Evolutionary conservation across 2,113 vertebrate genomes (phyloP), one percentile per base, ranked within the genome.

Genomic region (Mystacornis crossleyi): DNA sequence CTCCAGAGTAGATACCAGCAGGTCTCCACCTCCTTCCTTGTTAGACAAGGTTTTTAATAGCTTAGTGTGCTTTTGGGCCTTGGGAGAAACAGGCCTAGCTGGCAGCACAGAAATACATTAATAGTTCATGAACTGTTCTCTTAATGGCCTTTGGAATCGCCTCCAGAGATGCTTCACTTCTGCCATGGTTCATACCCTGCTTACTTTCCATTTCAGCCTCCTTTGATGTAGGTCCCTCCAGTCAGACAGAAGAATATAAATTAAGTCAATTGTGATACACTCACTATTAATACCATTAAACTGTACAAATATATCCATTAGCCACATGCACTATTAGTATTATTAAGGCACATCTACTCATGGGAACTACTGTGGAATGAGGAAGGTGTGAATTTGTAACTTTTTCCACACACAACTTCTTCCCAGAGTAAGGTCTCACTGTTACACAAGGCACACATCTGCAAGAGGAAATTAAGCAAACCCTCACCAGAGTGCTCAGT

Each of bases 61-160:
- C 29, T 93, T 29, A 9, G 29, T 25, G 47, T 60, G 57, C 57
- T 94, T 94, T 72, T 77, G 47, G 62, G 79, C 82, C 86, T 71
- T 88, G 82, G 53, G 66, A 92, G 82, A 92, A 81, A 51, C 20
- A 82, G 43, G 53, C 43, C 70, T 92, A 66, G 66, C 86, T 86
- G 62, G 82, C 67, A 92, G 93, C 43, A n/a, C 20, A 79, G 54
- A 82, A 72, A 26, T 19, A n/a, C 57, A 86, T 92, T 78, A 95
- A 67, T 88, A 82, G 86, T 83, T 95, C 71, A 92, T 80, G 80
- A 94, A 92, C 82, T 69, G 71, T 40, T 88, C 67, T 90, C 67
- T 71, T 96, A 92, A 83, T 69, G 71, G 66, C 31, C 40, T 94
- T 72, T 57, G 45, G 75, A 89, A 92, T 1, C 83, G 80, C 89